Conservation (phyloP, 2,888 invertebrate genomes). For the Deroplatys truncata region DNA sequence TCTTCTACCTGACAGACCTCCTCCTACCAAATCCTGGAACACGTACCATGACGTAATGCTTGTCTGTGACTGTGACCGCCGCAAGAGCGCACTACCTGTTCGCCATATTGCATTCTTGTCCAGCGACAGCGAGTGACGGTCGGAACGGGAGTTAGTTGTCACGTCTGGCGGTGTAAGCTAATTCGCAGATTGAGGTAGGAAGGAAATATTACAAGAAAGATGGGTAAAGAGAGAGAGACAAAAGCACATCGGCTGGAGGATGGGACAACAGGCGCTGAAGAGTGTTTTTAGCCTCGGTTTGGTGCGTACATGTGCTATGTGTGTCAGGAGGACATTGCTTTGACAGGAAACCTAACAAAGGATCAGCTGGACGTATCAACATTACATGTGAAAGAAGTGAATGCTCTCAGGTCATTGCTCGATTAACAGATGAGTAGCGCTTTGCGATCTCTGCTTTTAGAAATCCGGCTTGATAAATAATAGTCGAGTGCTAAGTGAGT, state of each 20-base stretch:
- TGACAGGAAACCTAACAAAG: not conserved
- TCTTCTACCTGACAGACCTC: not conserved
- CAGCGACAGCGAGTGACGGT: not conserved
- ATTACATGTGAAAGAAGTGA: not conserved
- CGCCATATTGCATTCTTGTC: conserved; percentile 10
- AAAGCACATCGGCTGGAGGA: not conserved
- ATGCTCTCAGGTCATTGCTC: not conserved
- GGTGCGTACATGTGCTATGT: not conserved
- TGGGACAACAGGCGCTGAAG: not conserved
- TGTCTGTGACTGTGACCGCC: not conserved
- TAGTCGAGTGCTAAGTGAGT: not conserved
- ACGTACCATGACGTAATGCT: not conserved
- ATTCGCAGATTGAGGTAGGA: not conserved
- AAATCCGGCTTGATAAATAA: too few relatives aligned
- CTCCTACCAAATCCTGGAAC: not conserved
- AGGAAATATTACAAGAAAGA: not conserved
- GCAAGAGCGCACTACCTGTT: not conserved
- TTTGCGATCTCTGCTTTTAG: too few relatives aligned
- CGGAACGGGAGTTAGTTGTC: too few relatives aligned
- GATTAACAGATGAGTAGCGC: not conserved
- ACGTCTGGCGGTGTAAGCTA: not conserved
- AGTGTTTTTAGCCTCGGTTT: not conserved
- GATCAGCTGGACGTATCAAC: not conserved
- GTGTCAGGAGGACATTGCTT: not conserved
- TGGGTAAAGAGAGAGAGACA: not conserved